Evolutionary conservation across 2,113 vertebrate species (phyloP).

Genomic region (Hipposideros armiger): DNA sequence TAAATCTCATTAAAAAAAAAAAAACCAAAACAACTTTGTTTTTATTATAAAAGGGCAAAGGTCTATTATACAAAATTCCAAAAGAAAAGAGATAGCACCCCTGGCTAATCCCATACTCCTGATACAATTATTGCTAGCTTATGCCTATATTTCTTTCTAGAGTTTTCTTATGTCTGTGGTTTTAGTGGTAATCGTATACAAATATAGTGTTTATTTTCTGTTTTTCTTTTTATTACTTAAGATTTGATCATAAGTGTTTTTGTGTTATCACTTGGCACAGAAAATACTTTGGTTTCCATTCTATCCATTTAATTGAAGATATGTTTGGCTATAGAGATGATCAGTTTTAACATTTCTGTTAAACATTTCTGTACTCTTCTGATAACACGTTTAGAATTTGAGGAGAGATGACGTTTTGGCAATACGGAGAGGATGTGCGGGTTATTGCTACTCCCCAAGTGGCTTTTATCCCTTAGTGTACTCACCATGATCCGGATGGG

Average conservation of each 20-base stretch:
- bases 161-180: background rate
- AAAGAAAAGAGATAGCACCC: background rate
- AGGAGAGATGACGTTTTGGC: background rate
- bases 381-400: background rate
- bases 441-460: background rate
- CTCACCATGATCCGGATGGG: background rate
- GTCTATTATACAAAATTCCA: background rate
- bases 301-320: background rate
- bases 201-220: background rate
- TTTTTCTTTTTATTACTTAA: conserved; percentile 30
- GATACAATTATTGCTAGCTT: conserved; percentile 1
- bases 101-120: background rate
- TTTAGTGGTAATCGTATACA: background rate
- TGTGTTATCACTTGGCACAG: background rate
- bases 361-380: background rate
- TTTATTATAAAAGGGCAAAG: background rate
- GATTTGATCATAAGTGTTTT: background rate
- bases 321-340: background rate
- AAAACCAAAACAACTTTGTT: background rate
- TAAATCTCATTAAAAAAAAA: background rate
- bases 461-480: background rate
- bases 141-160: background rate
- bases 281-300: conserved; percentile 3
- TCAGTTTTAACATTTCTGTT: background rate
- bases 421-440: background rate